phyloP scores from a whole-genome alignment of 2,888 invertebrate genomes.

The Iphiclides podalirius region DNA sequence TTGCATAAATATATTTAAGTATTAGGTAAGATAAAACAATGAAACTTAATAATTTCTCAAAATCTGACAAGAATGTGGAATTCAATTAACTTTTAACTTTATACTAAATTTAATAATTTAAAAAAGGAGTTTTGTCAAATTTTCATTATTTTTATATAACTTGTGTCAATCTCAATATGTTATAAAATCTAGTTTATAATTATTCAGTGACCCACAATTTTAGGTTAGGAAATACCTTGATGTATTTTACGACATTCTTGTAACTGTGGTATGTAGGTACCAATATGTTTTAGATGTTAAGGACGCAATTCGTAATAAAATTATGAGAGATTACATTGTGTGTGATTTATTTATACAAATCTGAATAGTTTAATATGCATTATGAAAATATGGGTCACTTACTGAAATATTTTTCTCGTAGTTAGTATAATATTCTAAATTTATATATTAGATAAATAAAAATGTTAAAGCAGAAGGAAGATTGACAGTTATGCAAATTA shows the following conservation, averaged over 20 bases:
- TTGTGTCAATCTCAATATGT: slow-evolving; percentile 13
- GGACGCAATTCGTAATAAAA: slow-evolving; percentile 65
- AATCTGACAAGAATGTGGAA: slow-evolving; percentile 10
- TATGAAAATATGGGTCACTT: not conserved
- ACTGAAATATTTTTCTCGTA: not conserved
- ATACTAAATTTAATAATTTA: not conserved
- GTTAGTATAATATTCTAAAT: too few species aligned
- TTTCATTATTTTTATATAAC: slow-evolving; percentile 15
- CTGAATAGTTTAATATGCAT: not conserved
- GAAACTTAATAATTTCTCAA: slow-evolving; percentile 2
- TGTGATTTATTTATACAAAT: slow-evolving; percentile 50
- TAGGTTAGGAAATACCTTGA: slow-evolving; percentile 13
- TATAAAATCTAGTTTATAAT: slow-evolving; percentile 3
- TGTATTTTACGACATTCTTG: slow-evolving; percentile 35
- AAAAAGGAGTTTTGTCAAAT: slow-evolving; percentile 8
- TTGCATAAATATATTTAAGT: slow-evolving; percentile 24
- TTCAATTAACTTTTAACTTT: slow-evolving; percentile 7
- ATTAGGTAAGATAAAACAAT: slow-evolving; percentile 26
- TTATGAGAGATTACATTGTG: slow-evolving; percentile 49
- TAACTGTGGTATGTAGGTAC: slow-evolving; percentile 47
- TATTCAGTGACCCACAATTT: slow-evolving; percentile 18
- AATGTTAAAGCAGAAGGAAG: too few species aligned
- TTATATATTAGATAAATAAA: too few species aligned
- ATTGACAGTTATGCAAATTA: too few species aligned
- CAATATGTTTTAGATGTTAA: slow-evolving; percentile 62